Percentiles rank a stretch among this genome's conserved stretches.
phyloP scores from a whole-genome alignment of 2,113 vertebrate genomes.

The Oryzias javanicus region DNA sequence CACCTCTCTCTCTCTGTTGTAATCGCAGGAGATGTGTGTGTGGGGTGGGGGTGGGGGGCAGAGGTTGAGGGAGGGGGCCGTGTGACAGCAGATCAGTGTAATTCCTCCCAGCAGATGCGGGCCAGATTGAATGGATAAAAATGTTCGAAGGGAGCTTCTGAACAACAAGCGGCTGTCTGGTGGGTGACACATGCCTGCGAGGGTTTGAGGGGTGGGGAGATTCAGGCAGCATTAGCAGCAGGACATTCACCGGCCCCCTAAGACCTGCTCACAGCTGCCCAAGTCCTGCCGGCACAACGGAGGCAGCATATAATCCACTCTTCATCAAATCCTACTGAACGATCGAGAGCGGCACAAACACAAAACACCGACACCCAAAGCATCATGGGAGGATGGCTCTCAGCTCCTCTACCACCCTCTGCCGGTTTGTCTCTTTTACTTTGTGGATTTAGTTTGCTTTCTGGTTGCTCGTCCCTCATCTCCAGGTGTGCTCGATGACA shows the following conservation, averaged over 20 bases:
- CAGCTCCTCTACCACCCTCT: background rate
- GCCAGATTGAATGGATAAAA: conserved; percentile 74
- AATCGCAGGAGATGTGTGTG: too few species aligned
- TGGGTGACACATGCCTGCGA: conserved; percentile 4
- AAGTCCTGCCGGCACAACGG: conserved; percentile 30
- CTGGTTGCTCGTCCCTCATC: too few species aligned
- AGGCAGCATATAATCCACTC: conserved; percentile 27
- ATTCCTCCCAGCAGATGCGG: conserved; percentile 66
- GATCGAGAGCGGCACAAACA: too few species aligned
- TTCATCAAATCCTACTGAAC: background rate
- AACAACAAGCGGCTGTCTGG: conserved; percentile 44
- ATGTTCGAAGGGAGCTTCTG: conserved; percentile 65
- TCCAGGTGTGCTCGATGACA: too few species aligned
- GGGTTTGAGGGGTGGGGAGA: conserved; percentile 3
- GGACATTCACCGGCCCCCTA: conserved; percentile 53
- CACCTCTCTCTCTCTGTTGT: too few species aligned
- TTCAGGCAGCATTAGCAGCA: conserved; percentile 44
- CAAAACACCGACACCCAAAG: too few species aligned
- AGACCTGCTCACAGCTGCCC: conserved; percentile 40
- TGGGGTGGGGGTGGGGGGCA: too few species aligned
- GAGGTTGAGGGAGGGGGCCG: background rate
- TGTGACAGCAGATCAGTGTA: conserved; percentile 63
- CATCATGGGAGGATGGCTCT: background rate
- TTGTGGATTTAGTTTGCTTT: too few species aligned
- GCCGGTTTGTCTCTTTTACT: background rate